A percentile compares a stretch with the other conserved stretches of the same genome.
Conservation (phyloP, 2,888 invertebrate genomes). For the Pristionchus fissidentatus region DNA sequence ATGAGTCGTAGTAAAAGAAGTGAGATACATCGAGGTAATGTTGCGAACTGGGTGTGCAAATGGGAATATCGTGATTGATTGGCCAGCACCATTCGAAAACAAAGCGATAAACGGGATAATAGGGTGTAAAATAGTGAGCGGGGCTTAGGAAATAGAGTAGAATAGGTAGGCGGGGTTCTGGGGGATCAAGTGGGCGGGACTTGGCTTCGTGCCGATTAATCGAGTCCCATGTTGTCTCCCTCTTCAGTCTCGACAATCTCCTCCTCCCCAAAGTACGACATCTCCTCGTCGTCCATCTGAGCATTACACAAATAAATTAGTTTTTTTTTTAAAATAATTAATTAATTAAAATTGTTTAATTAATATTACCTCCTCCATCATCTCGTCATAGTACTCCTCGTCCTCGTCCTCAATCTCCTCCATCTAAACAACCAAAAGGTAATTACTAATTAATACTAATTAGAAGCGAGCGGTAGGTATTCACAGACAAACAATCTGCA, state of each 20-base stretch:
- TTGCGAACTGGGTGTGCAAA: background rate
- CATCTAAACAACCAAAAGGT: constrained; percentile 6
- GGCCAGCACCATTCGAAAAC: background rate
- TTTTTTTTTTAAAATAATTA: background rate
- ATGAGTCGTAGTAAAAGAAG: no score
- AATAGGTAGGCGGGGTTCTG: background rate
- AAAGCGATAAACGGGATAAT: background rate
- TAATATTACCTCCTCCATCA: constrained; percentile 30
- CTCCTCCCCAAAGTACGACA: constrained; percentile 24
- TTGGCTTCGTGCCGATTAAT: background rate
- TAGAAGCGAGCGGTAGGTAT: background rate
- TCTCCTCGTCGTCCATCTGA: constrained; percentile 34
- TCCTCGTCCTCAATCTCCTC: constrained; percentile 33
- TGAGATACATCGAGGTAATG: background rate
- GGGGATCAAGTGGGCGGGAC: background rate
- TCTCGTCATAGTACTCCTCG: constrained; percentile 45
- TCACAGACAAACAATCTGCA: background rate
- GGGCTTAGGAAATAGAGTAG: background rate
- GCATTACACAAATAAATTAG: background rate
- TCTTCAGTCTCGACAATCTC: constrained; percentile 28
- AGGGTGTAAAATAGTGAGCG: background rate
- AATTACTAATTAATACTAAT: background rate
- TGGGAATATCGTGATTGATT: no score
- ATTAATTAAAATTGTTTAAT: background rate
- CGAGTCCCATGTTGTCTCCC: constrained; percentile 23